Evolutionary conservation across 2,113 vertebrate species (phyloP).

Genomic region (Cyprinodon variegatus): DNA sequence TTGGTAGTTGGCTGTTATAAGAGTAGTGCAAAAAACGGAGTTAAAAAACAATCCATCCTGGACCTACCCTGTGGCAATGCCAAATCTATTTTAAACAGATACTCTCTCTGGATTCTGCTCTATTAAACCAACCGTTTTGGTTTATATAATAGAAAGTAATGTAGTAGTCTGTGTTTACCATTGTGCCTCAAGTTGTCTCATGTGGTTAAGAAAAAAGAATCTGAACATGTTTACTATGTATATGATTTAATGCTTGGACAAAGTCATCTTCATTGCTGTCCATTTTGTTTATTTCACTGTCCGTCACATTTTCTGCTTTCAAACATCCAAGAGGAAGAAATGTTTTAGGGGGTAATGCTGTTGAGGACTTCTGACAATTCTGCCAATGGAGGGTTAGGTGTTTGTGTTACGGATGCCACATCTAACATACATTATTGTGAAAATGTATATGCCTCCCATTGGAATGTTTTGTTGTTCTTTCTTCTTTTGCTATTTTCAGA

Average conservation of each 20-base stretch:
- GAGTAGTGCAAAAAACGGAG: not conserved
- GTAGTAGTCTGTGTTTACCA: not conserved
- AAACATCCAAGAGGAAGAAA: slow-evolving; percentile 11
- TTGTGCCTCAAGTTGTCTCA: no score
- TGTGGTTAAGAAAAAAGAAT: not conserved
- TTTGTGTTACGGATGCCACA: no score
- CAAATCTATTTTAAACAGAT: not conserved
- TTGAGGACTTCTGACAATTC: not conserved
- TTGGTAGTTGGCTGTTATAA: not conserved
- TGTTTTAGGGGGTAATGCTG: no score
- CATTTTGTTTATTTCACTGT: not conserved
- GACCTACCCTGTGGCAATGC: not conserved
- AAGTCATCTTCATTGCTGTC: not conserved
- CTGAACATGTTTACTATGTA: not conserved
- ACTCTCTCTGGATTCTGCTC: not conserved
- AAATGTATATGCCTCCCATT: no score
- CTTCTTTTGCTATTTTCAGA: no score
- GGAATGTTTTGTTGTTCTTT: no score
- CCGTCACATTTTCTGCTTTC: not conserved
- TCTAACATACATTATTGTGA: no score
- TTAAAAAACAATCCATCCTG: not conserved
- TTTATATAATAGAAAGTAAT: not conserved
- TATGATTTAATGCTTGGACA: not conserved
- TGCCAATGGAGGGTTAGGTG: not conserved
- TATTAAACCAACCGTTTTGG: not conserved